A percentile compares a stretch with the other conserved stretches of the same genome.
Evolutionary conservation across 2,797 vertebrate species (phyloP).

Genomic region (Enoplosus armatus): DNA sequence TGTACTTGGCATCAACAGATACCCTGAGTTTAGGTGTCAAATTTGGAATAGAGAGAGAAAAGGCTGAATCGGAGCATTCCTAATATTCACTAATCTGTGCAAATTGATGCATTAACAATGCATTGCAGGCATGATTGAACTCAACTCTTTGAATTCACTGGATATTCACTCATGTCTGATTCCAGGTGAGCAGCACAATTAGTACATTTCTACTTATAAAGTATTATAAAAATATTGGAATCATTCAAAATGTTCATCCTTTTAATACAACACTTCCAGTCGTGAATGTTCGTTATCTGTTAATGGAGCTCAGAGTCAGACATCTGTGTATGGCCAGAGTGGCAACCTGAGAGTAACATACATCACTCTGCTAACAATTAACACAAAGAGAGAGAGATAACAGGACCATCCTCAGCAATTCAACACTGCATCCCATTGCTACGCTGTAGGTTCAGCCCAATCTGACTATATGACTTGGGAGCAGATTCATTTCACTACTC

Average conservation of each 20-base stretch:
- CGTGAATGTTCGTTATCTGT: slow-evolving; percentile 32
- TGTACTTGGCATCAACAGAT: background rate
- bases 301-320: slow-evolving; percentile 56
- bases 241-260: slow-evolving; percentile 12
- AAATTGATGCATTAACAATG: slow-evolving; percentile 14
- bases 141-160: slow-evolving; percentile 38
- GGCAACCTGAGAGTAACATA: slow-evolving; percentile 44
- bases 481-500: slow-evolving; percentile 50
- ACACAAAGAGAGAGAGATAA: slow-evolving; percentile 45
- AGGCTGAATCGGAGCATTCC: background rate
- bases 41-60: background rate
- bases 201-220: slow-evolving; percentile 8
- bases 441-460: slow-evolving; percentile 7
- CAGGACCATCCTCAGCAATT: slow-evolving; percentile 55
- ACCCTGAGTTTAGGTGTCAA: background rate
- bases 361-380: slow-evolving; percentile 32
- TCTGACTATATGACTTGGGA: slow-evolving; percentile 15
- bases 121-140: slow-evolving; percentile 64
- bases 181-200: slow-evolving; percentile 5
- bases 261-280: slow-evolving; percentile 28
- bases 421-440: slow-evolving; percentile 21
- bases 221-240: background rate
- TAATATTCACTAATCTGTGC: background rate
- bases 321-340: slow-evolving; percentile 64
- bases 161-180: slow-evolving; percentile 59